phyloP scores from a whole-genome alignment of 2,113 vertebrate species.

The Redunca redunca region DNA sequence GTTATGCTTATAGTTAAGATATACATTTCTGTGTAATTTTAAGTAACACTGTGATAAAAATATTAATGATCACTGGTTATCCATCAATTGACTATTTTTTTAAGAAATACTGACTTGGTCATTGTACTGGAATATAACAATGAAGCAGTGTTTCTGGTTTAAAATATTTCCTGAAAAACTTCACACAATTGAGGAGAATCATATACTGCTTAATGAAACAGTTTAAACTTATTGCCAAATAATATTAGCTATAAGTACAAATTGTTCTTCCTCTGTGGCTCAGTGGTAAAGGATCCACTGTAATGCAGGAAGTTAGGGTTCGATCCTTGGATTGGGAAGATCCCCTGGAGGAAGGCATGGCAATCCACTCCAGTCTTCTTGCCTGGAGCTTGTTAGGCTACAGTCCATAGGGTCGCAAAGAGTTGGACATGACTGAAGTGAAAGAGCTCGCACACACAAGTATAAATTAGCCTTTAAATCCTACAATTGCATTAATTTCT shows the following conservation, averaged over 20 bases:
- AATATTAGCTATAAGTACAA: neutral
- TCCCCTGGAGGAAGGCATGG: neutral
- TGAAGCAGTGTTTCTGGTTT: neutral
- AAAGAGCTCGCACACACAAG: neutral
- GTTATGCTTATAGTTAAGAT: neutral
- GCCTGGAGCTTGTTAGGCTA: neutral
- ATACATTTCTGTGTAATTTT: neutral
- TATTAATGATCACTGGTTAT: neutral
- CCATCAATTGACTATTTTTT: neutral
- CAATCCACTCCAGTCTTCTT: neutral
- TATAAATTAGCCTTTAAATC: neutral
- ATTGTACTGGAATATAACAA: neutral
- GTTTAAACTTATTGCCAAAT: neutral
- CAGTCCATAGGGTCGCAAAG: neutral
- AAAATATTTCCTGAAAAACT: neutral
- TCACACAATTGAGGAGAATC: neutral
- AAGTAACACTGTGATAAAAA: neutral
- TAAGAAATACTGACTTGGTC: neutral
- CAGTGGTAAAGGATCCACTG: neutral
- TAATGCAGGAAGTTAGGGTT: neutral
- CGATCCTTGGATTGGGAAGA: neutral
- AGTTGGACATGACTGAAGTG: neutral
- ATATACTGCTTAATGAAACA: neutral
- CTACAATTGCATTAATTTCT: neutral
- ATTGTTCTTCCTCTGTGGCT: neutral